Conservation (phyloP, 2,888 invertebrate species). For the Leucoptera coffeella region DNA sequence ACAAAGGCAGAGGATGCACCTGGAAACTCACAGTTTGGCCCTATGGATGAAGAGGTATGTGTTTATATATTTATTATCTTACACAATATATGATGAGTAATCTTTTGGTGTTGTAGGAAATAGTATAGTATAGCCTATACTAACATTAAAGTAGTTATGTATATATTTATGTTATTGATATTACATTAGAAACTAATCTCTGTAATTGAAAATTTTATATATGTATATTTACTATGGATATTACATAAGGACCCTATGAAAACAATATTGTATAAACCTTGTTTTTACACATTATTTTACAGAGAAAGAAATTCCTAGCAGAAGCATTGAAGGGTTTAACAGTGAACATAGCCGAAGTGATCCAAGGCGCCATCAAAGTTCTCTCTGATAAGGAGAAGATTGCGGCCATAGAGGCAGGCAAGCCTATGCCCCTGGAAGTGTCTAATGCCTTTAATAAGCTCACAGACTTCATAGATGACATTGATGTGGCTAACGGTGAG, state of each 20-base stretch:
- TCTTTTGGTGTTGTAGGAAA: no score
- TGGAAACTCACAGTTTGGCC: slow-evolving; percentile 30
- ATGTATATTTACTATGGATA: no score
- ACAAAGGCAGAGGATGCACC: slow-evolving; percentile 55
- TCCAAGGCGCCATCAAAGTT: slow-evolving; percentile 56
- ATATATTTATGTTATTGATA: no score
- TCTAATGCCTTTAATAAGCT: slow-evolving; percentile 62
- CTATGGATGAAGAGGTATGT: slow-evolving; percentile 60
- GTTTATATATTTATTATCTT: background rate
- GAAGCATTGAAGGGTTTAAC: slow-evolving; percentile 65
- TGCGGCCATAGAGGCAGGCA: slow-evolving; percentile 19
- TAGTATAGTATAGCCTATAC: no score
- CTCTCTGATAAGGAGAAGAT: slow-evolving; percentile 48
- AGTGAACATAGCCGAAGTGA: slow-evolving; percentile 60
- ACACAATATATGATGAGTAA: no score
- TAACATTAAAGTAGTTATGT: no score
- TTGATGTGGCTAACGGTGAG: slow-evolving; percentile 75
- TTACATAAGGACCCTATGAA: no score
- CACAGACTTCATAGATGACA: slow-evolving; percentile 62
- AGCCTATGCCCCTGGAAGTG: slow-evolving; percentile 52
- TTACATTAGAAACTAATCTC: no score
- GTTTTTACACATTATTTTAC: no score
- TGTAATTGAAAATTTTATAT: no score
- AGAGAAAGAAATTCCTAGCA: slow-evolving; percentile 67
- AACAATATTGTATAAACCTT: no score